These are phyloP conservation scores for Eumeta japonica DNA, from an alignment of 1,140 invertebrate species.

Conservation along the genomic window DNA sequence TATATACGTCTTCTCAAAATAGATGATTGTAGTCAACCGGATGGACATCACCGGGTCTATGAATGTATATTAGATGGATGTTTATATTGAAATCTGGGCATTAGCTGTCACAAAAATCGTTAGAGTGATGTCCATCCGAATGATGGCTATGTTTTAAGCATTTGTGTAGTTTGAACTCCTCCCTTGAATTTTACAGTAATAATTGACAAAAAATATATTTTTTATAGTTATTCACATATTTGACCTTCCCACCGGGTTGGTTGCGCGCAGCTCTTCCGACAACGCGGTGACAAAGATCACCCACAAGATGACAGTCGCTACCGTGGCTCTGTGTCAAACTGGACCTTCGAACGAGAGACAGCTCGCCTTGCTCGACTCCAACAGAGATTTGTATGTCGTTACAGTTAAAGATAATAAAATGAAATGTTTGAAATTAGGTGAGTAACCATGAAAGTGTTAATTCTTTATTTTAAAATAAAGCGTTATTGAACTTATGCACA, in stretches of 20 bases:
- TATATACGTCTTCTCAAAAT: neutral
- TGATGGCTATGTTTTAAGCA: no score
- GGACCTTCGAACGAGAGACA: slow-evolving; percentile 60
- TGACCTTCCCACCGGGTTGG: slow-evolving; percentile 72
- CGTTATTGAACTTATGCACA: no score
- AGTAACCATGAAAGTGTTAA: no score
- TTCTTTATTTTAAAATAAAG: no score
- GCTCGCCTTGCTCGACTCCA: slow-evolving; percentile 48
- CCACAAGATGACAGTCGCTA: slow-evolving; percentile 67
- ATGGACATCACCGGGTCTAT: no score
- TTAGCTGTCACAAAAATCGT: no score
- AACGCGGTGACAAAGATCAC: slow-evolving; percentile 64
- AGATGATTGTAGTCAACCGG: no score
- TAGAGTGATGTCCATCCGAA: no score
- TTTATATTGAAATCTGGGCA: no score
- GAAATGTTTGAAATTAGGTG: slow-evolving; percentile 75
- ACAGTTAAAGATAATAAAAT: slow-evolving; percentile 67
- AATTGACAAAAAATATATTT: slow-evolving; percentile 10
- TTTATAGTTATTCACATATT: slow-evolving; percentile 80
- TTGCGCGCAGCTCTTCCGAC: slow-evolving; percentile 56
- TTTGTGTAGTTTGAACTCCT: no score
- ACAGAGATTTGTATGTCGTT: slow-evolving; percentile 51
- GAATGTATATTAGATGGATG: no score
- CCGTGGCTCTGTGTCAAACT: slow-evolving; percentile 77
- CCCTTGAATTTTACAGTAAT: neutral